Conservation (phyloP, 2,888 invertebrate species). For the Brachylomia viminalis region DNA sequence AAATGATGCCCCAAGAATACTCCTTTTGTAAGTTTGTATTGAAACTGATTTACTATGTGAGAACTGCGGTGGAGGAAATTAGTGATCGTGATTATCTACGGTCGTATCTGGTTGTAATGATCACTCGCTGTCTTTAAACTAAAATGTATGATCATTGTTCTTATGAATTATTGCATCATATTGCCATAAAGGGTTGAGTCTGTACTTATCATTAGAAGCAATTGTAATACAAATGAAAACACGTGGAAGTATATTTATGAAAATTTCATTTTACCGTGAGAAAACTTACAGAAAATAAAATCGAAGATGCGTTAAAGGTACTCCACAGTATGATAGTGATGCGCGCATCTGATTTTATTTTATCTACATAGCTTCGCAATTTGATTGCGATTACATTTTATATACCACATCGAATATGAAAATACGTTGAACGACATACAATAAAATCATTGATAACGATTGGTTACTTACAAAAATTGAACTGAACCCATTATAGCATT, state of each 20-base stretch:
- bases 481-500: constrained; percentile 65
- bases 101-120: constrained; percentile 24
- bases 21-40: constrained; percentile 36
- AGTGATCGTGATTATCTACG: constrained; percentile 29
- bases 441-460: constrained; percentile 61
- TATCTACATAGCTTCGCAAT: constrained; percentile 44
- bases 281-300: constrained; percentile 30
- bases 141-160: constrained; percentile 26
- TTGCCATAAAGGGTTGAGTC: neutral
- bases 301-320: constrained; percentile 9
- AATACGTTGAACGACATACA: constrained; percentile 49
- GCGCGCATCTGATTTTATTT: constrained; percentile 54
- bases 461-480: constrained; percentile 69
- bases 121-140: constrained; percentile 25
- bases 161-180: neutral
- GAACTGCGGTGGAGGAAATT: constrained; percentile 23
- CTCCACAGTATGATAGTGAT: constrained; percentile 34
- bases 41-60: constrained; percentile 30
- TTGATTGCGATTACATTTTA: constrained; percentile 49
- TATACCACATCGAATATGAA: constrained; percentile 57
- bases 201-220: neutral
- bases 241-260: neutral
- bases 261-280: constrained; percentile 30
- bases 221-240: neutral
- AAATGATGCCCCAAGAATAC: constrained; percentile 42